phyloP scores from a whole-genome alignment of 1,140 invertebrate genomes.

The Whitmania pigra region DNA sequence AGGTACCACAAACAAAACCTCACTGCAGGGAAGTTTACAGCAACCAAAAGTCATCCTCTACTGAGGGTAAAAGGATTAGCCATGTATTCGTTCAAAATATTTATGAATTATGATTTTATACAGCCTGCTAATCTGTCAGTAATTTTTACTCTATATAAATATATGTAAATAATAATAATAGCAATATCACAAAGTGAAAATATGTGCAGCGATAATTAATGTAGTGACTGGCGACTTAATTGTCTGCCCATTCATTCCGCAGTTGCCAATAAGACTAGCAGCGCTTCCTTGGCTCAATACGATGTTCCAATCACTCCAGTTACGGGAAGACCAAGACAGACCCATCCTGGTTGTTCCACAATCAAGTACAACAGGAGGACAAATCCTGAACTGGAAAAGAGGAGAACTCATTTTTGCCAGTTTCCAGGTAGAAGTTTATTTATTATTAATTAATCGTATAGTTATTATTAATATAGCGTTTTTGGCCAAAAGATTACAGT shows the following conservation, averaged over 20 bases:
- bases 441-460: background rate
- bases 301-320: constrained; percentile 22
- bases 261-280: too few relatives aligned
- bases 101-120: too few relatives aligned
- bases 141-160: too few relatives aligned
- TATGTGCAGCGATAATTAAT: background rate
- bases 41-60: background rate
- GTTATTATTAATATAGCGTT: background rate
- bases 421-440: constrained; percentile 61
- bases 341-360: constrained; percentile 41
- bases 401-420: constrained; percentile 85
- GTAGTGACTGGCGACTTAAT: background rate
- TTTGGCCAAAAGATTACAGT: background rate
- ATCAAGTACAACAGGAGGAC: constrained; percentile 73
- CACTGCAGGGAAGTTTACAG: background rate
- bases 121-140: too few relatives aligned
- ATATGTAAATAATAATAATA: background rate
- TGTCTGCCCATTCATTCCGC: too few relatives aligned
- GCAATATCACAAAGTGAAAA: background rate
- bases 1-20: background rate
- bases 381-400: constrained; percentile 86
- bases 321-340: constrained; percentile 31
- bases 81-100: background rate
- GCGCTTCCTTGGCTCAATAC: background rate
- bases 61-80: background rate